A percentile compares a stretch with the other conserved stretches of the same genome.
Evolutionary conservation across 30 jellyfish, hydroid and myxozoan genomes (phyloP).

Genomic region (Sanderia malayensis): DNA sequence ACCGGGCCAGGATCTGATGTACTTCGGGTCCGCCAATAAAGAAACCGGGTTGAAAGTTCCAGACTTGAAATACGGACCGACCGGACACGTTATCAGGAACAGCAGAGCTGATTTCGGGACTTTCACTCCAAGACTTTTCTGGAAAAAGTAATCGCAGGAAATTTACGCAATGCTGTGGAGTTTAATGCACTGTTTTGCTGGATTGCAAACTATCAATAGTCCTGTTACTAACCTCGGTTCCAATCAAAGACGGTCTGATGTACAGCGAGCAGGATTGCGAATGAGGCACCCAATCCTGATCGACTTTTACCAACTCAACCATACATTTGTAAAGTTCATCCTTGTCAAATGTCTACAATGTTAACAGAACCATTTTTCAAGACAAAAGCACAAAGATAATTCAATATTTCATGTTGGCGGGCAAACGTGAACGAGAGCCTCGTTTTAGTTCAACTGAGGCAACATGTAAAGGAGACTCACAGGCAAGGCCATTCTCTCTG

Average conservation of each 20-base stretch:
- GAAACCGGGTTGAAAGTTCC: conserved; percentile 86
- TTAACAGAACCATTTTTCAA: too few species aligned
- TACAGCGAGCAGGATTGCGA: conserved; percentile 76
- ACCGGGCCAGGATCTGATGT: conserved; percentile 94
- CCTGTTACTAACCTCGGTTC: conserved; percentile 84
- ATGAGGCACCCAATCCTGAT: conserved; percentile 92
- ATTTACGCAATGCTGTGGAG: too few species aligned
- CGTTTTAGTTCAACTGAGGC: too few species aligned
- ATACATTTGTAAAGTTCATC: conserved; percentile 80
- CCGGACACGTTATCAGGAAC: conserved; percentile 87
- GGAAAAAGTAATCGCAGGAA: not conserved
- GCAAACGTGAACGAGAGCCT: too few species aligned
- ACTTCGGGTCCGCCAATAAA: conserved; percentile 74
- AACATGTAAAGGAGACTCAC: conserved; percentile 52
- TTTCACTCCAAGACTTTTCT: conserved; percentile 91
- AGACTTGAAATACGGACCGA: conserved; percentile 81
- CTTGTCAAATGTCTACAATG: conserved; percentile 71
- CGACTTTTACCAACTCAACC: conserved; percentile 69
- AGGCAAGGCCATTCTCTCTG: conserved; percentile 77
- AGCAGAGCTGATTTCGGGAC: conserved; percentile 83
- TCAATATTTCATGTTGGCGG: too few species aligned
- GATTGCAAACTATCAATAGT: too few species aligned
- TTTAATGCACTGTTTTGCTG: too few species aligned
- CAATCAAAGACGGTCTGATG: conserved; percentile 79
- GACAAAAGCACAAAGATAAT: not conserved